Conservation (phyloP, 2,113 vertebrate genomes). For the Aythya baeri region DNA sequence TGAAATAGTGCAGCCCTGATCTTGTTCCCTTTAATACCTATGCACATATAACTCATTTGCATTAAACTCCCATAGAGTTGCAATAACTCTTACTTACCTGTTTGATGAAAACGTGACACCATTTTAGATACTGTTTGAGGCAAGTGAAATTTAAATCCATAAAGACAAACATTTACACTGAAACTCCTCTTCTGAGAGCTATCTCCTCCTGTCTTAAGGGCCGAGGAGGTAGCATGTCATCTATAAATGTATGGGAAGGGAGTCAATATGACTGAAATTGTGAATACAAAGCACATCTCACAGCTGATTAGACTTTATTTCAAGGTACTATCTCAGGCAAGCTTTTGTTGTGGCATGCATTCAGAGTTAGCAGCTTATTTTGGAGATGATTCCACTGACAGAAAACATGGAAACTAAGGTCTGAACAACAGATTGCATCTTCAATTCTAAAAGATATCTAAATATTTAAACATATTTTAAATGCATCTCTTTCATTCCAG, state of each 20-base stretch:
- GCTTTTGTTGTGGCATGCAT: not conserved
- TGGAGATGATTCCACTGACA: not conserved
- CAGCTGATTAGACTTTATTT: not conserved
- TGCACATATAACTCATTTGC: not conserved
- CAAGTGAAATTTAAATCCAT: not conserved
- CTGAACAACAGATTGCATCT: not conserved
- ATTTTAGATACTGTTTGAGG: not conserved
- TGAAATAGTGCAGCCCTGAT: fast-evolving
- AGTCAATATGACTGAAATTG: not conserved
- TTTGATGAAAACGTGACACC: not conserved
- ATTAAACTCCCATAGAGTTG: not conserved
- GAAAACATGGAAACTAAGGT: not conserved
- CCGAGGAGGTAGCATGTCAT: not conserved
- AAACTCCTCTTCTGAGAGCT: not conserved
- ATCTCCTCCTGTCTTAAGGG: not conserved
- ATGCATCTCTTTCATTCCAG: not conserved
- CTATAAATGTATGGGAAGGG: not conserved
- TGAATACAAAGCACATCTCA: constrained; percentile 12
- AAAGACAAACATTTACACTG: not conserved
- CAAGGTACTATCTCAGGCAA: not conserved
- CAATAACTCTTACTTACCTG: not conserved
- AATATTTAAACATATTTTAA: not conserved
- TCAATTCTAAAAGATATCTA: not conserved
- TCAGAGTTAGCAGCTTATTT: not conserved
- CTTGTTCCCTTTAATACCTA: not conserved